Percentiles rank a stretch among this genome's conserved stretches.
phyloP scores from a whole-genome alignment of 37 sponge, comb jelly and placozoan species.

The Cliona cf. orientalis region DNA sequence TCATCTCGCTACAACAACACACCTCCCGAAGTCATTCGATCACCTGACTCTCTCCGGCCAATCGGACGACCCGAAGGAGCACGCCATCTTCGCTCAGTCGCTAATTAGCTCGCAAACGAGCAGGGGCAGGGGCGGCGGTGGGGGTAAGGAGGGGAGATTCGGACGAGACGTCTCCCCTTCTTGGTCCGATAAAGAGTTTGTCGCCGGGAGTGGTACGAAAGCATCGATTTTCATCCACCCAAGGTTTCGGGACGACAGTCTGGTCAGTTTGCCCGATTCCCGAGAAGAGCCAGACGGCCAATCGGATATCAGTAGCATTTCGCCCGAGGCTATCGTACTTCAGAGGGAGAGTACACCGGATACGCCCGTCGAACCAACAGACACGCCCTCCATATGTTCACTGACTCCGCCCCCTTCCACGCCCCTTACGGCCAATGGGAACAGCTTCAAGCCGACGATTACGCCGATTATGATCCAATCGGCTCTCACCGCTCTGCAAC shows the following conservation, averaged over 20 bases:
- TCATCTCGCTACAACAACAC: background rate
- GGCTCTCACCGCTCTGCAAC: slow-evolving; percentile 46
- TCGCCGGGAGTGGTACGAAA: background rate
- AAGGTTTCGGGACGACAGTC: background rate
- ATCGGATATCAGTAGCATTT: slow-evolving; percentile 30
- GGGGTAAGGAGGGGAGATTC: background rate
- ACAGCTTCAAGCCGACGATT: slow-evolving; percentile 15
- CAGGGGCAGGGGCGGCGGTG: background rate
- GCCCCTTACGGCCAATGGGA: slow-evolving; percentile 7
- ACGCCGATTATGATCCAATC: slow-evolving; percentile 59
- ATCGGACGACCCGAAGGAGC: background rate
- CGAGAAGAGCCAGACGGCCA: slow-evolving; percentile 67
- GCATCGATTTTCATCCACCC: no score
- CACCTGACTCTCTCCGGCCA: no score
- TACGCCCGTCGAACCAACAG: background rate
- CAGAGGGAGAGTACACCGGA: background rate
- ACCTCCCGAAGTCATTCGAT: no score
- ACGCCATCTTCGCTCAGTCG: background rate
- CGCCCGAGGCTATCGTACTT: slow-evolving; percentile 14
- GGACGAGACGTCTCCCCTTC: background rate
- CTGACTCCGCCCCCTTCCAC: slow-evolving; percentile 54
- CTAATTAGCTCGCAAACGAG: background rate
- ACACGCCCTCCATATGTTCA: background rate
- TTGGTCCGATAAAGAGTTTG: background rate
- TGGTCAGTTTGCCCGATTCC: background rate